phyloP scores from a whole-genome alignment of 2,888 invertebrate genomes.

The Hirtodrosophila alboralis region DNA sequence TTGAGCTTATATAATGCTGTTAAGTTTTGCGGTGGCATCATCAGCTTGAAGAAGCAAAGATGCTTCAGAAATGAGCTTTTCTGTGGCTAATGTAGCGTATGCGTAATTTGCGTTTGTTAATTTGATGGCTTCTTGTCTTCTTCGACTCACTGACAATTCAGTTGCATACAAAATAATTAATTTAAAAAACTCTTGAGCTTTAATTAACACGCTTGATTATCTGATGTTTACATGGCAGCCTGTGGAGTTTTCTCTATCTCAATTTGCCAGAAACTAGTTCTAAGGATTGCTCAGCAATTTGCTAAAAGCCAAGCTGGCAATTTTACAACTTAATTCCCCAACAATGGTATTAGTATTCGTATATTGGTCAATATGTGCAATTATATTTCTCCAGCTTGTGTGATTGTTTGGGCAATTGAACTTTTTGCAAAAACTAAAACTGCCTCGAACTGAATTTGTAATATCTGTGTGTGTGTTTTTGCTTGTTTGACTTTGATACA shows the following conservation, averaged over 20 bases:
- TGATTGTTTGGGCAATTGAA: constrained; percentile 45
- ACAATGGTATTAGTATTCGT: constrained; percentile 11
- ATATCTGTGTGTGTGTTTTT: constrained; percentile 20
- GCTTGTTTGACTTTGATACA: constrained; percentile 48
- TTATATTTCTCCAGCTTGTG: constrained; percentile 31
- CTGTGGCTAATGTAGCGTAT: constrained; percentile 37
- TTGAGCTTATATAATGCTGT: constrained; percentile 35
- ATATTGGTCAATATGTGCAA: constrained; percentile 28
- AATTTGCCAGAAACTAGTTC: constrained; percentile 65
- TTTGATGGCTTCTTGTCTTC: constrained; percentile 22
- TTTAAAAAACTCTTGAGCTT: constrained; percentile 12
- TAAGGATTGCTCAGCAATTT: constrained; percentile 48
- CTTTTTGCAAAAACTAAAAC: constrained; percentile 29
- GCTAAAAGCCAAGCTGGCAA: constrained; percentile 40
- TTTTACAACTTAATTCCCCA: constrained; percentile 21
- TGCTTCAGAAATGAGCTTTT: constrained; percentile 20
- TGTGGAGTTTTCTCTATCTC: constrained; percentile 13
- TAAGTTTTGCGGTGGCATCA: constrained; percentile 26
- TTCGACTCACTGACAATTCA: constrained; percentile 1
- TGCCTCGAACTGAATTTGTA: constrained; percentile 20
- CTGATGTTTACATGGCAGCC: constrained; percentile 36
- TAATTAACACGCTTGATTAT: constrained; percentile 9
- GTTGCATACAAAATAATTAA: constrained; percentile 3
- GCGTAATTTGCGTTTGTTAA: constrained; percentile 31
- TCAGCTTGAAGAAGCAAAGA: constrained; percentile 20